These are phyloP conservation scores for Cyclophora albipunctata DNA, from an alignment of 2,888 invertebrate species.

Conservation along the genomic window DNA sequence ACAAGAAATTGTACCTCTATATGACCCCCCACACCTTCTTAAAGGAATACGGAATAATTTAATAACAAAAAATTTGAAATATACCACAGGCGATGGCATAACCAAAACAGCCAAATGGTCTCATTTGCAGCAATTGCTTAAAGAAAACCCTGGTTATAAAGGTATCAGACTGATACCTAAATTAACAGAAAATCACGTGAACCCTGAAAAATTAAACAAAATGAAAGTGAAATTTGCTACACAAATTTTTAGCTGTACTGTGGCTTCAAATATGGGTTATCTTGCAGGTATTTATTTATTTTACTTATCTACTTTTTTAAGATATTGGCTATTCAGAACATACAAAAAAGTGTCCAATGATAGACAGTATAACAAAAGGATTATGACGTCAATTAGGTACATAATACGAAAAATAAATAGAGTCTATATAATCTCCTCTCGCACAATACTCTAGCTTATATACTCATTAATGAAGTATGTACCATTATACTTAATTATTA, in stretches of 20 bases:
- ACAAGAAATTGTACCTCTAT: conserved; percentile 18
- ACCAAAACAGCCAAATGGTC: too few relatives aligned
- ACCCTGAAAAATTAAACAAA: conserved; percentile 18
- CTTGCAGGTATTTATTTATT: conserved; percentile 19
- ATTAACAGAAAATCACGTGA: conserved; percentile 19
- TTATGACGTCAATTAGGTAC: too few relatives aligned
- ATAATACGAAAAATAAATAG: too few relatives aligned
- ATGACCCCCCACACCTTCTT: conserved; percentile 21
- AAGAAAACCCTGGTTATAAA: conserved; percentile 19
- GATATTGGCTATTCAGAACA: too few relatives aligned
- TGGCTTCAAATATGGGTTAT: conserved; percentile 22
- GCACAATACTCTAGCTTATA: too few relatives aligned
- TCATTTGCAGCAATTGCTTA: conserved; percentile 13
- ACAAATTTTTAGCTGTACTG: conserved; percentile 25
- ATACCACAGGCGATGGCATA: conserved; percentile 1
- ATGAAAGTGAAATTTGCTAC: conserved; percentile 24
- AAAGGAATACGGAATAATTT: conserved; percentile 24
- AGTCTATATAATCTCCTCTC: too few relatives aligned
- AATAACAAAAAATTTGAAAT: conserved; percentile 18
- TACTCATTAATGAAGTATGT: too few relatives aligned
- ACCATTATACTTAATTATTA: too few relatives aligned
- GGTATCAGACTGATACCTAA: conserved; percentile 20
- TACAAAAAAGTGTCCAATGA: too few relatives aligned
- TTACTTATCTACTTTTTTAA: not conserved
- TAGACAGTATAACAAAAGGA: too few relatives aligned